Evolutionary conservation across 2,113 vertebrate species (phyloP).

Genomic region (Eolophus roseicapilla): DNA sequence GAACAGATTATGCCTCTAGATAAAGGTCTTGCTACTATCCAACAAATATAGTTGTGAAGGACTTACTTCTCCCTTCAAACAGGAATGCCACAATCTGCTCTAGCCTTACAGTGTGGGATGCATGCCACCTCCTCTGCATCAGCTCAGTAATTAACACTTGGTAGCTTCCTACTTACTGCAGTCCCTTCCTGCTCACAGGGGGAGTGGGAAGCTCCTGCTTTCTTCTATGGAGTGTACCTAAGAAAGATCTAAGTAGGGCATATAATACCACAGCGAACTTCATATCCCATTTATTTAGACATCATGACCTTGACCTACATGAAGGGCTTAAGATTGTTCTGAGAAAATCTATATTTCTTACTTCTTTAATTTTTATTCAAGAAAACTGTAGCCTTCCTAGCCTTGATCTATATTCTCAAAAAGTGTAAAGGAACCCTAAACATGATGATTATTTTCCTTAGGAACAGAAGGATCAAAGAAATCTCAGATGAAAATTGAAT

Average conservation of each 20-base stretch:
- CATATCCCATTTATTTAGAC: not conserved
- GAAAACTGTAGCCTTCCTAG: not conserved
- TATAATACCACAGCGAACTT: not conserved
- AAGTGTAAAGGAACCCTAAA: not conserved
- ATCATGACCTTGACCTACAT: not conserved
- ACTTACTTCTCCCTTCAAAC: not conserved
- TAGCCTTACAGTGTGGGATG: not conserved
- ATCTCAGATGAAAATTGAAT: conserved; percentile 38
- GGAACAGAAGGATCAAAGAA: conserved; percentile 33
- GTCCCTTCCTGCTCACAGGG: not conserved
- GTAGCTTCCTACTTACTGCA: not conserved
- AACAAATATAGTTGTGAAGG: not conserved
- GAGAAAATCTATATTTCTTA: not conserved
- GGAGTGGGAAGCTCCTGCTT: not conserved
- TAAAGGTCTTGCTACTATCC: not conserved
- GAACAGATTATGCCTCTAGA: not conserved
- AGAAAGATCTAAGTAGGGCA: not conserved
- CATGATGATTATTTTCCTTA: not conserved
- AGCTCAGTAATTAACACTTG: not conserved
- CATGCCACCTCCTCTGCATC: not conserved
- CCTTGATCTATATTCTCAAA: not conserved
- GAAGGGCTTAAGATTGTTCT: not conserved
- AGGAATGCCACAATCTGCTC: not conserved
- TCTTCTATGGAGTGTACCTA: not conserved
- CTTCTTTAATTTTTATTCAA: not conserved